A percentile compares a stretch with the other conserved stretches of the same genome.
phyloP scores from a whole-genome alignment of 2,113 vertebrate genomes.

The Saccopteryx bilineata region DNA sequence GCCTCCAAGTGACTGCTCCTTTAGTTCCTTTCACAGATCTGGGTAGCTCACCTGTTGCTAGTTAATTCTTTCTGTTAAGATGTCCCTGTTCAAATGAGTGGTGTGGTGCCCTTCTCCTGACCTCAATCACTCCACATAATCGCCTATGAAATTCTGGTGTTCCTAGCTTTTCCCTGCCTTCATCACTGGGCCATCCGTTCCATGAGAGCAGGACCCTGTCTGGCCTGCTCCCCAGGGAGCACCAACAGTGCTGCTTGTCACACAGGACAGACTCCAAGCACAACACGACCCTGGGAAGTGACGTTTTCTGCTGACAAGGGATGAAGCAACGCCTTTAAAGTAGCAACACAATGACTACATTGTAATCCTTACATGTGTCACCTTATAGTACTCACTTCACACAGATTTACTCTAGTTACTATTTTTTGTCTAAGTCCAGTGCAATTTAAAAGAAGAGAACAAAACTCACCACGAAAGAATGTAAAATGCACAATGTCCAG shows the following conservation, averaged over 20 bases:
- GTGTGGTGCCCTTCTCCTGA: not conserved
- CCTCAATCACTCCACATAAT: no score
- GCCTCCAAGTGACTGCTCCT: no score
- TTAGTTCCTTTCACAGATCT: not conserved
- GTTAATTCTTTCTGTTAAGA: not conserved
- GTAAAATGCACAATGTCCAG: not conserved
- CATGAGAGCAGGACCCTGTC: not conserved
- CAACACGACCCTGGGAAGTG: not conserved
- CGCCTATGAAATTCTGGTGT: not conserved
- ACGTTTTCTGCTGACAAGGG: not conserved
- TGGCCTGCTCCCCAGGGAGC: not conserved
- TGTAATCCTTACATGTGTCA: no score
- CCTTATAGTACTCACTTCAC: not conserved
- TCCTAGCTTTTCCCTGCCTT: not conserved
- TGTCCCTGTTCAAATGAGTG: not conserved
- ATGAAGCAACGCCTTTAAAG: not conserved
- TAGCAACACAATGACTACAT: fast-evolving
- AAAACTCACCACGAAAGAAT: not conserved
- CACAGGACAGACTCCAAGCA: not conserved
- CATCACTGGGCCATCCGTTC: not conserved
- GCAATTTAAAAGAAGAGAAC: not conserved
- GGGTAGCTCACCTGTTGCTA: no score
- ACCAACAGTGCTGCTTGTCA: not conserved
- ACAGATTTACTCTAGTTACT: not conserved
- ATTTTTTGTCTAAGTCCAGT: not conserved